Evolutionary conservation across 2,113 vertebrate species (phyloP).

Genomic region (Platysternon megacephalum): DNA sequence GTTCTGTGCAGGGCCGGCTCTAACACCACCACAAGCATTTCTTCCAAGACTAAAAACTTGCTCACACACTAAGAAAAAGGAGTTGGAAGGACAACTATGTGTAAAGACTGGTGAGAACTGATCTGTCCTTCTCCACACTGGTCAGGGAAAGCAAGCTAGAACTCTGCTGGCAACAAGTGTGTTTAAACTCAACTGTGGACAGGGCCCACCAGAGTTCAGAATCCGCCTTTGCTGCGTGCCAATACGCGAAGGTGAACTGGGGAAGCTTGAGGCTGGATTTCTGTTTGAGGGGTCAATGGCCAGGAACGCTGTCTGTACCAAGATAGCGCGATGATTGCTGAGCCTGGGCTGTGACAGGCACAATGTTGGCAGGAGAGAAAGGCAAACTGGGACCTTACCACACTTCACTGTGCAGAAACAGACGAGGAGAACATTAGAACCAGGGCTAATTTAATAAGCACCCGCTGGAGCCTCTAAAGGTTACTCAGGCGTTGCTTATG

Average conservation of each 20-base stretch:
- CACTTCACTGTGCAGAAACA: neutral
- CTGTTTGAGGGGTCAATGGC: neutral
- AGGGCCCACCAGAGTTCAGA: neutral
- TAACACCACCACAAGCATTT: neutral
- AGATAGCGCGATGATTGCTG: neutral
- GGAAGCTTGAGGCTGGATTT: neutral
- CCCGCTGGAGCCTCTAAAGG: neutral
- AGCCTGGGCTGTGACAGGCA: neutral
- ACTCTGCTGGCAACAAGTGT: rapidly evolving
- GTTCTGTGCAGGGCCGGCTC: no score
- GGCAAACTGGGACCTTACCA: neutral
- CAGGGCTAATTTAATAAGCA: rapidly evolving
- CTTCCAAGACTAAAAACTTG: neutral
- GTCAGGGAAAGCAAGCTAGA: neutral
- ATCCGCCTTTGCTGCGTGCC: neutral
- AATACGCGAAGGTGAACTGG: neutral
- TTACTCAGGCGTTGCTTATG: neutral
- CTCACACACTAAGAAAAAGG: neutral
- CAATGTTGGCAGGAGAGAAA: neutral
- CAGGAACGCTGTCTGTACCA: neutral
- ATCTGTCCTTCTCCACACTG: neutral
- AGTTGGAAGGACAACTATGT: neutral
- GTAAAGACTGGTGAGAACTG: neutral
- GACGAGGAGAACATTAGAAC: neutral
- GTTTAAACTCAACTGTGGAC: neutral